Percentiles rank a stretch among this genome's conserved stretches.
Conservation (phyloP, 1,140 invertebrate genomes). For the Aphelinus atriplicis region DNA sequence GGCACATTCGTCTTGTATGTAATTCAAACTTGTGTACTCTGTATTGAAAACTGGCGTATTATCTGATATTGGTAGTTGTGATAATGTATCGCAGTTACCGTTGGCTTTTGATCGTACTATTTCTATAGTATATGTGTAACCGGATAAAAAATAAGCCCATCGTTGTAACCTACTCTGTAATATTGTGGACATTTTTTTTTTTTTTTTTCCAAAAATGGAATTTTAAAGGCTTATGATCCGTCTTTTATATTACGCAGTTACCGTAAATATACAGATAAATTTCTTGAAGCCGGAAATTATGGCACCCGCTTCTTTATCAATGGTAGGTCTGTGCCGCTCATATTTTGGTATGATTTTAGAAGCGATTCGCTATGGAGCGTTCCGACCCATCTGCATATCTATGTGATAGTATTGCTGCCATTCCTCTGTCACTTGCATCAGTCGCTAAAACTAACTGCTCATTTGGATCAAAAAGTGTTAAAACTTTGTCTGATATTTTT, state of each 20-base stretch:
- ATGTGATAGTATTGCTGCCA: conserved; percentile 65
- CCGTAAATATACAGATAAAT: conserved; percentile 53
- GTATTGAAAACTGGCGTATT: neutral
- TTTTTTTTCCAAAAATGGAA: neutral
- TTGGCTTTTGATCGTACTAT: neutral
- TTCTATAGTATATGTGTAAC: neutral
- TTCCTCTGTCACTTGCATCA: conserved; percentile 64
- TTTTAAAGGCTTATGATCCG: conserved; percentile 50
- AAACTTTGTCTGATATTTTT: conserved; percentile 43
- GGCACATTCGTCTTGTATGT: neutral
- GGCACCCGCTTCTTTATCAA: neutral
- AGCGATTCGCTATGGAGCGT: neutral
- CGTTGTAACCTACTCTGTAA: neutral
- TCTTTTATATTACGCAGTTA: conserved; percentile 51
- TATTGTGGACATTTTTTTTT: neutral
- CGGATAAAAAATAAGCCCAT: neutral
- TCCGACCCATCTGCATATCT: conserved; percentile 52
- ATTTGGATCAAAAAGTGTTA: conserved; percentile 42
- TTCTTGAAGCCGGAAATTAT: conserved; percentile 3
- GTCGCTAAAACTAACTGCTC: conserved; percentile 40
- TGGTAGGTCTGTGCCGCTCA: neutral
- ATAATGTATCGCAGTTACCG: too few relatives aligned
- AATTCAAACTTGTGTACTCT: neutral
- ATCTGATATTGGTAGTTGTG: neutral
- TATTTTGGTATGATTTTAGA: neutral